A percentile compares a stretch with the other conserved stretches of the same genome.
Evolutionary conservation across 2,888 invertebrate genomes (phyloP).

Genomic region (Callyntrura sp.): DNA sequence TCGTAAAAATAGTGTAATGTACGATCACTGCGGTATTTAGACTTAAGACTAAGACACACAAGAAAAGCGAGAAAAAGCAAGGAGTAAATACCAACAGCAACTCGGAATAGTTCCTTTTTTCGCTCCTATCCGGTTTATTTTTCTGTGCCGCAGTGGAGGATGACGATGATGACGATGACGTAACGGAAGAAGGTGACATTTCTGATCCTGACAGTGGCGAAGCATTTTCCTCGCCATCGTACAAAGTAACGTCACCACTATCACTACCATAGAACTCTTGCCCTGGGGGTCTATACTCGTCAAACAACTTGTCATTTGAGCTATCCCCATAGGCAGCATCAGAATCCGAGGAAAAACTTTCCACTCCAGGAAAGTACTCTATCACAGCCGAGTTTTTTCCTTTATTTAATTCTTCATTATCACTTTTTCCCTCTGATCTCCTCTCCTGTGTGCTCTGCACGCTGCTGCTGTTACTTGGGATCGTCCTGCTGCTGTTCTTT

Average conservation of each 20-base stretch:
- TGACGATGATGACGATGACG: slow-evolving; percentile 51
- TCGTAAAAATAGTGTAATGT: background rate
- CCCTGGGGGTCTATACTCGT: slow-evolving; percentile 74
- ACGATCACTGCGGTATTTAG: background rate
- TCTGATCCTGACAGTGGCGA: slow-evolving; percentile 63
- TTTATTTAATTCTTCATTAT: slow-evolving; percentile 55
- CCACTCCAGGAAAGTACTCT: slow-evolving; percentile 75
- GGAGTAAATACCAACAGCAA: slow-evolving; percentile 43
- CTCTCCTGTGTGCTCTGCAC: slow-evolving; percentile 20
- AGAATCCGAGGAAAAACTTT: slow-evolving; percentile 60
- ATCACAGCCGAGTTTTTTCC: slow-evolving; percentile 22
- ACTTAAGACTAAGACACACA: background rate
- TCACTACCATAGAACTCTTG: slow-evolving; percentile 69
- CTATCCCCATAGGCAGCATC: slow-evolving; percentile 55
- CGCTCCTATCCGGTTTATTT: slow-evolving; percentile 84
- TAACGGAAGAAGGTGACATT: slow-evolving; percentile 37
- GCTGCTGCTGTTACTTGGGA: background rate
- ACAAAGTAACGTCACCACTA: slow-evolving; percentile 51
- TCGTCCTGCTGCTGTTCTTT: background rate
- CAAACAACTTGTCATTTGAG: slow-evolving; percentile 74
- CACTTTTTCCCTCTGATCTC: slow-evolving; percentile 14
- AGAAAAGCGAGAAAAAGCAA: background rate
- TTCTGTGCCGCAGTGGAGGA: slow-evolving; percentile 18
- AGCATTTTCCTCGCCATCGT: slow-evolving; percentile 68
- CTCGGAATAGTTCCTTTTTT: slow-evolving; percentile 11